Evolutionary conservation across 64 coral and sea anemone genomes (phyloP).

Genomic region (Stichodactyla mertensii): DNA sequence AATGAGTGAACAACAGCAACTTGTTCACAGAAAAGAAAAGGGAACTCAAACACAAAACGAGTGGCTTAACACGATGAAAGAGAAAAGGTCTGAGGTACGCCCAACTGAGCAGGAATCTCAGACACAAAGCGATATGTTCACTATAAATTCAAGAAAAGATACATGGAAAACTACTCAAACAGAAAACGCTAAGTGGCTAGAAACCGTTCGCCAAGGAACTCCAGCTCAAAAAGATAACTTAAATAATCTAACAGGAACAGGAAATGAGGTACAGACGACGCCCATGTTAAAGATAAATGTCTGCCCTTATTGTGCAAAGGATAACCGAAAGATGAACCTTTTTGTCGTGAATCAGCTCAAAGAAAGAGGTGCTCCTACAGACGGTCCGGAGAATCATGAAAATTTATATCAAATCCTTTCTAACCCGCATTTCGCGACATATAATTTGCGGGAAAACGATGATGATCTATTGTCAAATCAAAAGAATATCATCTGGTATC

Average conservation of each 20-base stretch:
- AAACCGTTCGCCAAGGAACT: not conserved
- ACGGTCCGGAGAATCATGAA: not conserved
- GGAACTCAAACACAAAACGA: not conserved
- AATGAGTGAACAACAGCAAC: not conserved
- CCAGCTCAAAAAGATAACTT: not conserved
- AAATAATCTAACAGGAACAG: not conserved
- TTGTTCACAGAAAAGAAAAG: not conserved
- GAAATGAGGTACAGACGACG: not conserved
- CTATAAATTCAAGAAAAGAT: not conserved
- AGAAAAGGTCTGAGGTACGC: not conserved
- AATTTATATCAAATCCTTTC: not conserved
- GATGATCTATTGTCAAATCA: not conserved
- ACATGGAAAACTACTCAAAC: not conserved
- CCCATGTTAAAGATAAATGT: not conserved
- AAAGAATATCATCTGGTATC: slow-evolving; percentile 9
- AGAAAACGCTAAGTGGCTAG: not conserved
- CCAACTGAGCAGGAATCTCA: not conserved
- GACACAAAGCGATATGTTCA: not conserved
- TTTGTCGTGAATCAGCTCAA: not conserved
- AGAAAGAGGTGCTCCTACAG: not conserved
- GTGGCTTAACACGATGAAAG: not conserved
- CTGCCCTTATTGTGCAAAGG: not conserved
- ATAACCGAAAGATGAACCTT: not conserved
- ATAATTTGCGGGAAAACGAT: not conserved
- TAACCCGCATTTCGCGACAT: not conserved